Conservation (phyloP, 2,888 invertebrate genomes). For the Rhingia rostrata region DNA sequence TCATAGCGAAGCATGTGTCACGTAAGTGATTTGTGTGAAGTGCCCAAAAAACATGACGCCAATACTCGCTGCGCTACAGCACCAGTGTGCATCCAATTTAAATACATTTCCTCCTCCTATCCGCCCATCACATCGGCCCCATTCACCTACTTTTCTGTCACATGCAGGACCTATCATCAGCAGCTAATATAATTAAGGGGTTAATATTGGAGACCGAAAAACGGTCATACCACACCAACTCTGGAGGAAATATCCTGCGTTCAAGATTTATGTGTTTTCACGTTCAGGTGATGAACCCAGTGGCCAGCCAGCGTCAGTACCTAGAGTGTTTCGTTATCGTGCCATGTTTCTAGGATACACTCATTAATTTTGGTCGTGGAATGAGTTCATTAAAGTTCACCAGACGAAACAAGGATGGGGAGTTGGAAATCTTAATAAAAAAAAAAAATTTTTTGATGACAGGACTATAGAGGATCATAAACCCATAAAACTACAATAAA, state of each 20-base stretch:
- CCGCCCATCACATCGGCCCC: background rate
- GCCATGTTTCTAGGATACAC: background rate
- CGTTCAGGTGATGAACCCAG: conserved; percentile 47
- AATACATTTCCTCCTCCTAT: conserved; percentile 18
- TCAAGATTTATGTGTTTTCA: conserved; percentile 58
- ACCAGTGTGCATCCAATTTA: conserved; percentile 44
- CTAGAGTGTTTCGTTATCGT: conserved; percentile 10
- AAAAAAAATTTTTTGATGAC: background rate
- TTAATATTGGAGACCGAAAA: conserved; percentile 44
- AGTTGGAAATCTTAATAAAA: conserved; percentile 12
- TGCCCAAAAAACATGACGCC: conserved; percentile 74
- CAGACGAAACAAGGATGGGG: background rate
- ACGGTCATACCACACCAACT: background rate
- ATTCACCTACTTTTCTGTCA: background rate
- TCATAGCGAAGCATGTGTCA: conserved; percentile 73
- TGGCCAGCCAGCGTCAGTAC: conserved; percentile 27
- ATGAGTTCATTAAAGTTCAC: conserved; percentile 51
- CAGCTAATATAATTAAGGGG: conserved; percentile 70
- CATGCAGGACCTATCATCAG: conserved; percentile 55
- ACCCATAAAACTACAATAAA: conserved; percentile 9
- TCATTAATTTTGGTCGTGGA: conserved; percentile 42
- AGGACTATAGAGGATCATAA: conserved; percentile 24
- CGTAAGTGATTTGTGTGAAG: conserved; percentile 74
- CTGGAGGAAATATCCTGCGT: conserved; percentile 41
- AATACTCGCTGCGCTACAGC: conserved; percentile 40